These are phyloP conservation scores for Acrossocheilus wenchowensis DNA, from an alignment of 2,797 vertebrate genomes.

Conservation along the genomic window DNA sequence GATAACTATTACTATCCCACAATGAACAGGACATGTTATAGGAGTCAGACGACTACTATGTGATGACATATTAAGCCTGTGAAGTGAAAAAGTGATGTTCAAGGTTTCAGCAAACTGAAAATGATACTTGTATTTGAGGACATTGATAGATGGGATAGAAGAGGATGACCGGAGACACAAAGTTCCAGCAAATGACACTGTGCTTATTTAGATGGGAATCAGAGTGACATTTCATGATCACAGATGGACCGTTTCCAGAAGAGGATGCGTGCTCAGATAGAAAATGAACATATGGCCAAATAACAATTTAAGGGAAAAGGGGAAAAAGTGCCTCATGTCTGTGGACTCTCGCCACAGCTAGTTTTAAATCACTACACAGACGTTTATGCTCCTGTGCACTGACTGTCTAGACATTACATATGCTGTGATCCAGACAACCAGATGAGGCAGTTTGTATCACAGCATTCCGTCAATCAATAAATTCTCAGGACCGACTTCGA, in stretches of 20 bases:
- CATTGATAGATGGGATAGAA: constrained; percentile 15
- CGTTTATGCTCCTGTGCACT: neutral
- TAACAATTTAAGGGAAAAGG: constrained; percentile 53
- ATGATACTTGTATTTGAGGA: constrained; percentile 19
- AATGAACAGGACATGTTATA: neutral
- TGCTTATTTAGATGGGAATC: constrained; percentile 35
- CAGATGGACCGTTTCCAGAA: constrained; percentile 45
- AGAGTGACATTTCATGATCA: constrained; percentile 39
- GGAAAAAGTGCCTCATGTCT: constrained; percentile 61
- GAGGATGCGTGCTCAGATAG: constrained; percentile 25
- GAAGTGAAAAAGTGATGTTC: constrained; percentile 3
- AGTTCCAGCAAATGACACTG: constrained; percentile 25
- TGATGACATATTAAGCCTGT: constrained; percentile 11
- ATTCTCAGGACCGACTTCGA: neutral
- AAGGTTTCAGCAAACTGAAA: constrained; percentile 5
- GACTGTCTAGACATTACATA: constrained; percentile 20
- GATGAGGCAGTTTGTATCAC: neutral
- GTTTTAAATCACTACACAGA: constrained; percentile 20
- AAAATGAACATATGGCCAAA: constrained; percentile 46
- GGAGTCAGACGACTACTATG: neutral
- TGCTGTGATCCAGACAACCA: constrained; percentile 8
- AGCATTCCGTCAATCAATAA: constrained; percentile 11
- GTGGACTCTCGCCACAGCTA: constrained; percentile 43
- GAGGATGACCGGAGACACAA: neutral
- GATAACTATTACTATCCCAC: constrained; percentile 5